Base-by-base conservation (phyloP, 2,797 vertebrate genomes). In the Parotocinclus haroldoi region DNA sequence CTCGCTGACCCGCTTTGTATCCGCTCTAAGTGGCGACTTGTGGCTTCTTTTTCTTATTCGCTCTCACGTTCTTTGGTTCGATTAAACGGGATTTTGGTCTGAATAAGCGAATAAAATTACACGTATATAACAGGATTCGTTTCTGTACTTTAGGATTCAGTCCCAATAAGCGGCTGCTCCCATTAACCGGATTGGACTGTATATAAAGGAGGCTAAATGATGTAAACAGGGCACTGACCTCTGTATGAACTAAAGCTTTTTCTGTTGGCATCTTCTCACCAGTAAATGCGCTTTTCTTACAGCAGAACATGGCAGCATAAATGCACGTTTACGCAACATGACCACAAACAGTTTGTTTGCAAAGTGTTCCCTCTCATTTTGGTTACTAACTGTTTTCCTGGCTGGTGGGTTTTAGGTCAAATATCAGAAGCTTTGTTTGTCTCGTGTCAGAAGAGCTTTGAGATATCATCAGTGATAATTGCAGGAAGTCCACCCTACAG, bases 321-420 rank as follows among this genome's bases (percentile, higher is more conserved):
- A 44, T 52, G n/a, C 58, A 19, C 9, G 7, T 53, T 50, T 75
- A 56, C 64, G 69, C 62, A 36, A 49, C 5, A 59, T 57, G 10
- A 1, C 51, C 13, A n/a, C 68, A 73, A 37, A 53, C 42, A 76
- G 76, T 77, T 76, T 68, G 76, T 53, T 27, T 27, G 27, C 27
- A 27, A 2, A 27, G 52, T 46, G 13, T 50, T 54, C 16, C 45
- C 50, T 72, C 69, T 83, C 81, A 82, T 86, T 83, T 80, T 44
- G 37, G 71, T 73, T 60, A 59, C 55, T 78, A 56, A 55, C 72
- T 27, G 85, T 87, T 83, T 83, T 72, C 81, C 80, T 81, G 81
- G 78, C 72, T 54, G 49, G 63, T 71, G 58, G 79, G 60, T 53
- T 68, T 57, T 69, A 66, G 78, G 42, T 42, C 49, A 39, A 55